phyloP scores from a whole-genome alignment of 2,888 invertebrate species.

The Agonopterix subpropinquella region DNA sequence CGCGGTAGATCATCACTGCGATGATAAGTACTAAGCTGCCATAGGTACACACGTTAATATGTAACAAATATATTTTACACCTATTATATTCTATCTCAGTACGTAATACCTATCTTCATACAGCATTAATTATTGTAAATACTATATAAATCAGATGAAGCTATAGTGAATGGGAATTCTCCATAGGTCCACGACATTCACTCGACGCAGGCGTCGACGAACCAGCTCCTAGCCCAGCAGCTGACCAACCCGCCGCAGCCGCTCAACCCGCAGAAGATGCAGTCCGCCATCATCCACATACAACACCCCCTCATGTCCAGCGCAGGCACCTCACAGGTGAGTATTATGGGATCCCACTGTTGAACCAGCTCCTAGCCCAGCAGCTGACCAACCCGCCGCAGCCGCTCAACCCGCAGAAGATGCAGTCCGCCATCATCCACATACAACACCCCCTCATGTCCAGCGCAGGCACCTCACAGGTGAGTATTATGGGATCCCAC shows the following conservation, averaged over 20 bases:
- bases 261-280: constrained; percentile 69
- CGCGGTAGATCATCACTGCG: no score
- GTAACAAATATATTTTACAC: no score
- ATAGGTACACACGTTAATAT: no score
- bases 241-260: constrained; percentile 71
- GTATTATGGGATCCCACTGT: background rate
- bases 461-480: constrained; percentile 56
- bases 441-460: constrained; percentile 70
- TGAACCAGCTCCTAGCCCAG: constrained; percentile 55
- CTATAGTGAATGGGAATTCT: no score
- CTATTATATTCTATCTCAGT: no score
- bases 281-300: constrained; percentile 70
- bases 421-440: constrained; percentile 70
- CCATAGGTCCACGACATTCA: constrained; percentile 30
- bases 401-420: constrained; percentile 68
- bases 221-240: constrained; percentile 67
- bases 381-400: constrained; percentile 71
- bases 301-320: constrained; percentile 67
- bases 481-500: constrained; percentile 12
- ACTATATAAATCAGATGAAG: no score
- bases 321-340: constrained; percentile 57
- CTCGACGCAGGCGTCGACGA: constrained; percentile 60
- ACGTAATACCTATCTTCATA: no score
- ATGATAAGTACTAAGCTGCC: no score
- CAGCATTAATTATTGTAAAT: no score